Percentiles rank a stretch among this genome's conserved stretches.
Conservation (phyloP, 2,797 vertebrate genomes). For the Oophaga sylvatica region DNA sequence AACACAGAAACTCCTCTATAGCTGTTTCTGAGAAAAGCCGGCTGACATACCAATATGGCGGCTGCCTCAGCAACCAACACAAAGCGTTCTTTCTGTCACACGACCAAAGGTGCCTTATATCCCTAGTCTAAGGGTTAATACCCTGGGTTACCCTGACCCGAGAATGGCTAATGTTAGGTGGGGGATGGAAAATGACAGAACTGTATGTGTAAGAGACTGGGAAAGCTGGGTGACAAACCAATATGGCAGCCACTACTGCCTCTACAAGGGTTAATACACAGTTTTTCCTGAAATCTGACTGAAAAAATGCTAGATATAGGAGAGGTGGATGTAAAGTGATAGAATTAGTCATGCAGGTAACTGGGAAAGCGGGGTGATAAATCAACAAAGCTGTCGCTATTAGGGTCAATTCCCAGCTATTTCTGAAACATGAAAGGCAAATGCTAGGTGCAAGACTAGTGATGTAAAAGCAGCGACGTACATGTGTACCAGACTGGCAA, state of each 20-base stretch:
- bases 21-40: constrained; percentile 1
- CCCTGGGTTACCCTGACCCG: background rate
- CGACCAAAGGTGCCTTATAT: too few species aligned
- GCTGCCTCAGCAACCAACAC: background rate
- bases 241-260: background rate
- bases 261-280: background rate
- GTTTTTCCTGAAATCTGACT: background rate
- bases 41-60: background rate
- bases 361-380: background rate
- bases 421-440: background rate
- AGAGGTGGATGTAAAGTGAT: background rate
- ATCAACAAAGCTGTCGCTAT: too few species aligned
- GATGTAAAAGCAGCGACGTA: too few species aligned
- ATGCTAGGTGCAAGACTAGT: too few species aligned
- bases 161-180: background rate
- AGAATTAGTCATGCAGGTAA: background rate
- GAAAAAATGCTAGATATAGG: background rate
- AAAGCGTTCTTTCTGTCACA: background rate
- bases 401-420: background rate
- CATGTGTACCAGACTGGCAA: too few species aligned
- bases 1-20: background rate
- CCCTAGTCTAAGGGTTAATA: background rate
- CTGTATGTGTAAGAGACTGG: background rate
- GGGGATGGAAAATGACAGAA: background rate
- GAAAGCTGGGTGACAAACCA: constrained; percentile 7